Evolutionary conservation across 1,140 invertebrate genomes (phyloP), one percentile per base, ranked within the genome.

Genomic region (Plutomurus gul): DNA sequence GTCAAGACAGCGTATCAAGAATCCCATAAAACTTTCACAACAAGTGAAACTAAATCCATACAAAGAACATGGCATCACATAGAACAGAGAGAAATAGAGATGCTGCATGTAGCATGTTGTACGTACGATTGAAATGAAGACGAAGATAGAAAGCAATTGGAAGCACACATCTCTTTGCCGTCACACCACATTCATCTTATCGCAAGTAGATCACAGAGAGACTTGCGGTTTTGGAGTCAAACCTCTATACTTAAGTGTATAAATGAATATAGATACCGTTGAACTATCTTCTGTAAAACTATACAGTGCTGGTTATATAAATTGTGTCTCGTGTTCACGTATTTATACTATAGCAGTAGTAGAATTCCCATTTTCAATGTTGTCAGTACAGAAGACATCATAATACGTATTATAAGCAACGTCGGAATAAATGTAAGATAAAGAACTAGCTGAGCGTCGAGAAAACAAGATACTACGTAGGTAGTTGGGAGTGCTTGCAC

Each of bases 11-110:
- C 70, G 70, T 18, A 22, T 39, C 7, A 72, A 18, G 70, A 72
- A 72, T 72, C 70, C 70, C 70, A 72, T 72, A 72, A 72, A 72
- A 72, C 70, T 72, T 72, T 72, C 70, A 72, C 18, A 72, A 72
- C 70, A 43, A 72, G 70, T 72, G 70, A 72, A 72, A 72, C 70
- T 72, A 72, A 72, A 72, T 36, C 70, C 25, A 18, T 37, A 72
- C 70, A 72, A 72, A 72, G 70, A 18, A 37, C 37, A 72, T 22
- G 20, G 25, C 37, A 72, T 65, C 56, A 33, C n/a, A n/a, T n/a
- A n/a, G n/a, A n/a, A n/a, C n/a, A n/a, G n/a, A n/a, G 30, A 36
- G 56, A 65, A 65, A 65, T 65, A 65, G 30, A 36, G 27, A 65
- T 27, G 30, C 36, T 33, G 16, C 16, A 5, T 3, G 56, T 65